Conservation (phyloP, 1,140 invertebrate genomes). For the Rhynchophorus ferrugineus region DNA sequence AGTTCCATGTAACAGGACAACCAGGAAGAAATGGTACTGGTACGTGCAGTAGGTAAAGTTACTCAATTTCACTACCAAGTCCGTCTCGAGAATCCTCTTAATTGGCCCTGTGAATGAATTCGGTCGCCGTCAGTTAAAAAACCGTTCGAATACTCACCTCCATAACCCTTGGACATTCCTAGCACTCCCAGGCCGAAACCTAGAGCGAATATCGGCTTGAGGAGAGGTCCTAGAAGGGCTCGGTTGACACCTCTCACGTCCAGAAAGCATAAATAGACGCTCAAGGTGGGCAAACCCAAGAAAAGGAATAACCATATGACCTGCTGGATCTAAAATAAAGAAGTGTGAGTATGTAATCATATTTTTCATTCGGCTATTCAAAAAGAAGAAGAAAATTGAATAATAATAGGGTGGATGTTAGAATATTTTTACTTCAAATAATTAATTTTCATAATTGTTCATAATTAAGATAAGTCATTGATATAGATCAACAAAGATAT, state of each 20-base stretch:
- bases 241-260: background rate
- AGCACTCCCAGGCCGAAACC: conserved; percentile 7
- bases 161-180: conserved; percentile 7
- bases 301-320: background rate
- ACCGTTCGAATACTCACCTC: conserved; percentile 4
- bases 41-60: conserved; percentile 11
- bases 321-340: background rate
- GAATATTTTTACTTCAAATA: no score
- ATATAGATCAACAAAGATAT: no score
- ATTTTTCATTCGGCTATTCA: no score
- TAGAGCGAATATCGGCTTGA: conserved; percentile 4
- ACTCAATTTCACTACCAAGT: conserved; percentile 1
- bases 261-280: background rate
- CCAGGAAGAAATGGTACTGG: background rate
- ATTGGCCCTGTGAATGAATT: conserved; percentile 1
- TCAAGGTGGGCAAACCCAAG: background rate
- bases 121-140: background rate
- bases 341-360: no score
- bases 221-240: conserved; percentile 7
- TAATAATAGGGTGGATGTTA: no score
- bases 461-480: no score
- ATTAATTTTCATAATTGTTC: no score
- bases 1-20: background rate
- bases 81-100: background rate
- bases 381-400: no score